Evolutionary conservation across 2,113 vertebrate genomes (phyloP).

Genomic region (Hemiscyllium ocellatum): DNA sequence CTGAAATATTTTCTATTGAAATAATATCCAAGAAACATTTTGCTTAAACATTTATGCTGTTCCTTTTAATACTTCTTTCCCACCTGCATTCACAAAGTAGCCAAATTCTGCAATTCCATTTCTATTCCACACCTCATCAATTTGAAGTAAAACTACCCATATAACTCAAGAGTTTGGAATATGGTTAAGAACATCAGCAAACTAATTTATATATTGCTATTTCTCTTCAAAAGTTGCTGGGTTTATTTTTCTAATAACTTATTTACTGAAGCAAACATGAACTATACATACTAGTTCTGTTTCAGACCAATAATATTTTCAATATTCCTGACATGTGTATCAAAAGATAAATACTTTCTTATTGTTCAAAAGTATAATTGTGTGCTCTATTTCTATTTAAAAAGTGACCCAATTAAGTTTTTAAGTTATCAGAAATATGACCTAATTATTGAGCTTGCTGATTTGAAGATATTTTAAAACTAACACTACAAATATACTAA

Average conservation of each 20-base stretch:
- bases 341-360: neutral
- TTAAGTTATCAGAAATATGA: neutral
- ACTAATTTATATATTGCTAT: neutral
- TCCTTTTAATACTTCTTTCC: neutral
- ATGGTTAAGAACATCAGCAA: neutral
- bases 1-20: slow-evolving; percentile 54
- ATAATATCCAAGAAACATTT: slow-evolving; percentile 44
- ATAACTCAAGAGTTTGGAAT: neutral
- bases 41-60: neutral
- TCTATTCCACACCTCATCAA: neutral
- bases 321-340: neutral
- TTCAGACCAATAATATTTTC: neutral
- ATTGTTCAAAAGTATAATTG: neutral
- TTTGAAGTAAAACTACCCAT: neutral
- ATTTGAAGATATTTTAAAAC: neutral
- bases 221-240: neutral
- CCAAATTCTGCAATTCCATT: neutral
- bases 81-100: neutral
- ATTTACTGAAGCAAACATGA: neutral
- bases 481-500: neutral
- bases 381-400: neutral
- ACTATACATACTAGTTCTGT: neutral
- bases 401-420: neutral
- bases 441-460: neutral
- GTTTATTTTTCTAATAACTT: neutral